Conservation (phyloP, 2,113 vertebrate genomes). For the Parus major region DNA sequence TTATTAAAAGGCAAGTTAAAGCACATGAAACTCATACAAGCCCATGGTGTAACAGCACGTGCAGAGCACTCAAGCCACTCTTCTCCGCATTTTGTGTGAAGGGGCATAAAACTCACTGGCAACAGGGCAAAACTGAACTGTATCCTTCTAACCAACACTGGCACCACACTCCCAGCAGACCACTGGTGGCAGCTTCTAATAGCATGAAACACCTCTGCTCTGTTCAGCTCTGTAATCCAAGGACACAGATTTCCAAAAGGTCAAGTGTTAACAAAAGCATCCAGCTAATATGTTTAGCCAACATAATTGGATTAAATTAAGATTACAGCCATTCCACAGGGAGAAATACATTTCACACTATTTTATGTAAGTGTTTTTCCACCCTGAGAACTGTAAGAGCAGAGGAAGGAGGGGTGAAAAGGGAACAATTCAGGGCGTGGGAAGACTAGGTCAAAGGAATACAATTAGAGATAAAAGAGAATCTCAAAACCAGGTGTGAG, state of each 20-base stretch:
- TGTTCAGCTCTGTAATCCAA: not conserved
- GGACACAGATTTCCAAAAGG: slow-evolving; percentile 18
- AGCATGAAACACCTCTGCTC: not conserved
- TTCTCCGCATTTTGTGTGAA: accelerated
- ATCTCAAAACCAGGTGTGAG: slow-evolving; percentile 60
- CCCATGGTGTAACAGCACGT: accelerated
- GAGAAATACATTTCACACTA: slow-evolving; percentile 23
- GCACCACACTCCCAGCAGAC: not conserved
- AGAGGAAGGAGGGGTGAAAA: slow-evolving; percentile 32
- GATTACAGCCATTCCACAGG: slow-evolving; percentile 33
- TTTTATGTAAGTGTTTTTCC: not conserved
- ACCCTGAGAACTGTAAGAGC: not conserved
- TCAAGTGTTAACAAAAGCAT: slow-evolving; percentile 38
- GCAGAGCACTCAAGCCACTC: not conserved
- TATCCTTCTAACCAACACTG: not conserved
- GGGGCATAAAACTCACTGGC: not conserved
- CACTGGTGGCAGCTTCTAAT: not conserved
- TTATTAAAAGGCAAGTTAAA: slow-evolving; percentile 19
- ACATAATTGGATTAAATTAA: slow-evolving; percentile 19
- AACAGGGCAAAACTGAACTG: not conserved
- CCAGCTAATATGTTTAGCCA: slow-evolving; percentile 41
- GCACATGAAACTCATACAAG: not conserved
- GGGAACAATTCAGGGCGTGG: slow-evolving; percentile 35
- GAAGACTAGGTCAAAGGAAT: slow-evolving; percentile 55
- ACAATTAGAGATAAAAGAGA: slow-evolving; percentile 64